Base-by-base conservation (phyloP, 2,888 invertebrate genomes). In the Drosophila ezoana region DNA sequence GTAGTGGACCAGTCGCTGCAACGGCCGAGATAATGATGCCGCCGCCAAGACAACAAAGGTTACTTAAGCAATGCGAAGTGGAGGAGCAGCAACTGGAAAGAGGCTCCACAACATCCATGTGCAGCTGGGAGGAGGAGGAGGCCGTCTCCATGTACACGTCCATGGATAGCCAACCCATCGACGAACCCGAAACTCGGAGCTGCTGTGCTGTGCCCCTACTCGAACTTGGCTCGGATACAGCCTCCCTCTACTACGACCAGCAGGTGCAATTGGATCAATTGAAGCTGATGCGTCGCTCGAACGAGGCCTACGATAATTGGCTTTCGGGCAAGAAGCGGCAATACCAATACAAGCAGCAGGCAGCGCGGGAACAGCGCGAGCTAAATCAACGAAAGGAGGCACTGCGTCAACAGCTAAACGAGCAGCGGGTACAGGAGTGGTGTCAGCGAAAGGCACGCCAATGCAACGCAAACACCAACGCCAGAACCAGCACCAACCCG, bases 231-330 rank as follows among this genome's bases (percentile, higher is more conserved):
- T 91, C 91, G 0, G 87, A 89, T 1, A 72, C 79, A 9, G 60
- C 18, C 0, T 86, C 87, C 8, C 10, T 44, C 0, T 33, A 8
- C 28, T 67, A 62, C 18, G 69, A 68, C 1, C 57, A 52, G 58
- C 56, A 81, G 16, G 64, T 45, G 9, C 73, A 61, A 40, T 51
- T 72, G 16, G 64, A 57, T 1, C 59, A 64, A 11, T 18, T 76
- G 28, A 76, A 66, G 10, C 5, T 80, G 9, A 44, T 74, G 23
- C 74, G 79, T 1, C 62, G 63, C 5, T 86, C 89, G 0, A 83
- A 84, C 23, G 70, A 79, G 28, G 92, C 92, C 13, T 92, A 88
- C 63, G 80, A 85, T 9, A 92, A 90, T 47, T 92, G 92, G 92
- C 77, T 92, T 1, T 90, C 90, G 3, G 91, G 86, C 13, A 92